Evolutionary conservation across 2,113 vertebrate genomes (phyloP), one percentile per base, ranked within the genome.

Genomic region (Limnothrissa miodon): DNA sequence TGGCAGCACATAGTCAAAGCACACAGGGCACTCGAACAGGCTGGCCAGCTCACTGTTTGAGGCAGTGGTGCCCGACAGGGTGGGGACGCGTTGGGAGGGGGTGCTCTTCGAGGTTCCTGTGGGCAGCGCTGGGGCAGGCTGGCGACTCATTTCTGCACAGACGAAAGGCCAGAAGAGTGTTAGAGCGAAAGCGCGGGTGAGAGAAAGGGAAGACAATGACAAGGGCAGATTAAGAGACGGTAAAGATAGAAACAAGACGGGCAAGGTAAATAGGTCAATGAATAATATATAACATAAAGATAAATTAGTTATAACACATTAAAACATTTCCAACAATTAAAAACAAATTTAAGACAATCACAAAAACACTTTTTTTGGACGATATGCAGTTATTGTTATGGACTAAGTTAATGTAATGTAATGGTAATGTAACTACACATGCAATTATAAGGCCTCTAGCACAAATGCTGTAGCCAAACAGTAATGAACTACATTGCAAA

Each of bases 31-130:
- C 95, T 99, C 98, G 0, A 99, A 99, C 83, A 99, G 96, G 88
- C 98, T 99, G 86, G 98, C 98, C 93, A 99, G 91, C 94, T 99
- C 98, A 92, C 98, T 99, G 95, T 99, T 99, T 92, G 98, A 99
- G 33, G 98, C 98, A 0, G 98, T 99, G 81, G 98, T 99, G 95
- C 98, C 98, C 0, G 97, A 97, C 90, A 99, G 92, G 0, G 98
- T 98, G 84, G 97, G 97, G 82, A 99, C 97, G 88, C 98, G 93
- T 95, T 99, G 98, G 11, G 98, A 98, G 0, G 98, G 97, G 23
- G 98, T 96, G 88, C 98, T 99, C 95, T 99, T 99, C 2, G 98
- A 99, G 85, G 97, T 99, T 95, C 98, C 98, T 82, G 98, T 99
- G 83, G 98, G 98, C 86, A 99, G 94, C 85, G 98, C 97, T 93